These are phyloP conservation scores for Hystrix brachyura DNA, from an alignment of 2,113 vertebrate genomes.

Conservation along the genomic window DNA sequence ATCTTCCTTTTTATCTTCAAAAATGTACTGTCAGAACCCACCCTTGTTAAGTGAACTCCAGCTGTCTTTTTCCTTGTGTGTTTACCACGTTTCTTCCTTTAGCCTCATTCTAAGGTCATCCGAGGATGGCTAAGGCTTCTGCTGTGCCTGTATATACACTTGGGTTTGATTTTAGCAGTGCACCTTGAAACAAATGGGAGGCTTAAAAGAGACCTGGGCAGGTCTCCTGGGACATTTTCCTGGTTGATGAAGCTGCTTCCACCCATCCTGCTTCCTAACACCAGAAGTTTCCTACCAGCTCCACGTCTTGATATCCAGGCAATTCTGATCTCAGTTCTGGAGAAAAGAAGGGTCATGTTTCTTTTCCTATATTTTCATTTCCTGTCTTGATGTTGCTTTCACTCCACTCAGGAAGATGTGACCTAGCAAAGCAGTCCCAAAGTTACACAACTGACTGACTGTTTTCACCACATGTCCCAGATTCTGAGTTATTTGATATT, in stretches of 20 bases:
- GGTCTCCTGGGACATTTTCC: not conserved
- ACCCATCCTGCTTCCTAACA: not conserved
- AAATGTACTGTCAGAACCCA: not conserved
- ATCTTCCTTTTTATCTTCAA: not conserved
- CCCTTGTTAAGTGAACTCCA: not conserved
- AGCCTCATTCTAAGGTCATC: not conserved
- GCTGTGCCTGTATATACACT: not conserved
- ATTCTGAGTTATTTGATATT: not conserved
- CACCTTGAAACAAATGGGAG: not conserved
- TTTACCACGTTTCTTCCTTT: not conserved
- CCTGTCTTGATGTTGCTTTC: not conserved
- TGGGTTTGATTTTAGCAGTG: not conserved
- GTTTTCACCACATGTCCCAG: not conserved
- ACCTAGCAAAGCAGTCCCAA: not conserved
- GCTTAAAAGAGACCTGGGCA: not conserved
- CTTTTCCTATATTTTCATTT: not conserved
- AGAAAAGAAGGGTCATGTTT: not conserved
- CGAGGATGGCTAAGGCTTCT: not conserved
- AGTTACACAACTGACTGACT: slow-evolving; percentile 17
- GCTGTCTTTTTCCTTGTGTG: not conserved
- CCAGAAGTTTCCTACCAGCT: not conserved
- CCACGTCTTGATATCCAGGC: not conserved
- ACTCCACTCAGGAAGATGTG: not conserved
- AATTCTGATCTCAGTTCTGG: not conserved
- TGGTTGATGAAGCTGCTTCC: not conserved